Evolutionary conservation across 2,888 invertebrate species (phyloP), one percentile per base, ranked within the genome.

Genomic region (Thereva nobilitata): DNA sequence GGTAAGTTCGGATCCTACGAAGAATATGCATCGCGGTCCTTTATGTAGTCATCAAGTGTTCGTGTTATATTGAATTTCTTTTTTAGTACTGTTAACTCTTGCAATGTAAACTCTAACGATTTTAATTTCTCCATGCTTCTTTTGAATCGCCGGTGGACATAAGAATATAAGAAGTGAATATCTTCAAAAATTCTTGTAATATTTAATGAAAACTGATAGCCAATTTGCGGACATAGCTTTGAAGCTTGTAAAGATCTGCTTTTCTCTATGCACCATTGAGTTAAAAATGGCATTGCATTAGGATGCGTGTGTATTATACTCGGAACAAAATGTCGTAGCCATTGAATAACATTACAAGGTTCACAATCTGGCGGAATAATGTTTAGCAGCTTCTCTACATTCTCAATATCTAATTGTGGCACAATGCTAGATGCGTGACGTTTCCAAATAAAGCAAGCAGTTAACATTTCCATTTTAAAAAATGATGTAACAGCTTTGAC

Each of bases 141-240:
- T 45, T 80, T 78, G 68, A 78, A 78, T 50, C 79, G 78, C 0
- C 80, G 75, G 1, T 75, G 73, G 0, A 80, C 76, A 74, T 81
- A 80, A 75, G 78, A 76, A 68, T 77, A 77, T n/a, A 79, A 73
- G 66, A 79, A 79, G 53, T 76, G 71, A 50, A 77, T 72, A 68
- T 79, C 78, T 64, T 78, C 76, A 61, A 78, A 80, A 10, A 80
- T 79, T 35, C 75, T 75, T 4, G 75, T 68, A 7, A 80, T 76
- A 73, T 79, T 78, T 2, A 76, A 76, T 0, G 76, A 72, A 70
- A 81, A 81, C 68, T 81, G 80, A n/a, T 80, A 68, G 1, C 80
- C 81, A 69, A 81, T 78, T 42, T 79, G 78, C 4, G 81, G 81
- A 80, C 81, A 81, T 71, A 76, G 75, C 8, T 77, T 74, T 4